Conservation (phyloP, 1,140 invertebrate genomes). For the Magallana gigas region DNA sequence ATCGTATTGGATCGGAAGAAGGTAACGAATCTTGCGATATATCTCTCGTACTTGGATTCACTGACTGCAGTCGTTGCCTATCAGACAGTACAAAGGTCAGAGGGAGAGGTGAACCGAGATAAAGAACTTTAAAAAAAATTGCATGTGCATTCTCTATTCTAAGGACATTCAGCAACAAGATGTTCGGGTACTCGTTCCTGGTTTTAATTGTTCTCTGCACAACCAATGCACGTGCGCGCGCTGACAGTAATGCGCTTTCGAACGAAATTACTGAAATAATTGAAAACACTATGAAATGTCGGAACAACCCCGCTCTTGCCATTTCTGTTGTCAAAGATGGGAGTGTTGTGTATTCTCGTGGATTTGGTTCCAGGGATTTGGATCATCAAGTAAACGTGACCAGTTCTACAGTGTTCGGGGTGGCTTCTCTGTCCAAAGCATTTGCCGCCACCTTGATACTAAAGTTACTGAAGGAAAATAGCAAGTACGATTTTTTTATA, state of each 20-base stretch:
- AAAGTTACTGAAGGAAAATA: conserved; percentile 54
- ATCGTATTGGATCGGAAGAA: no score
- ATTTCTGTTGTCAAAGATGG: conserved; percentile 63
- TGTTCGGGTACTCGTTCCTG: not conserved
- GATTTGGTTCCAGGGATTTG: conserved; percentile 56
- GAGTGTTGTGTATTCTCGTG: conserved; percentile 45
- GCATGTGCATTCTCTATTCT: no score
- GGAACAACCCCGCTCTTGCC: conserved; percentile 57
- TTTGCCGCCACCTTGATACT: conserved; percentile 61
- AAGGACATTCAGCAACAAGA: no score
- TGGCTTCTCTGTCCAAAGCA: conserved; percentile 64
- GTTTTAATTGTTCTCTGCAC: not conserved
- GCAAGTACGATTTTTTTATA: conserved; percentile 54
- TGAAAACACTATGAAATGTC: conserved; percentile 30
- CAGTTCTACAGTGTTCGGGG: conserved; percentile 55
- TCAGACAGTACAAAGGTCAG: no score
- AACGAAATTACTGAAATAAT: not conserved
- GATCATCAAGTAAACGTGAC: conserved; percentile 46
- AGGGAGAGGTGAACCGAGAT: no score
- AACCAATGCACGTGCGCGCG: not conserved
- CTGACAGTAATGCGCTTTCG: not conserved
- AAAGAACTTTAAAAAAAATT: no score
- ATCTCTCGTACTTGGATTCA: no score
- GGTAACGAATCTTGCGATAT: no score
- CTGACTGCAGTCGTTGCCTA: no score